phyloP scores from a whole-genome alignment of 2,888 invertebrate genomes.

The Laothoe populi region DNA sequence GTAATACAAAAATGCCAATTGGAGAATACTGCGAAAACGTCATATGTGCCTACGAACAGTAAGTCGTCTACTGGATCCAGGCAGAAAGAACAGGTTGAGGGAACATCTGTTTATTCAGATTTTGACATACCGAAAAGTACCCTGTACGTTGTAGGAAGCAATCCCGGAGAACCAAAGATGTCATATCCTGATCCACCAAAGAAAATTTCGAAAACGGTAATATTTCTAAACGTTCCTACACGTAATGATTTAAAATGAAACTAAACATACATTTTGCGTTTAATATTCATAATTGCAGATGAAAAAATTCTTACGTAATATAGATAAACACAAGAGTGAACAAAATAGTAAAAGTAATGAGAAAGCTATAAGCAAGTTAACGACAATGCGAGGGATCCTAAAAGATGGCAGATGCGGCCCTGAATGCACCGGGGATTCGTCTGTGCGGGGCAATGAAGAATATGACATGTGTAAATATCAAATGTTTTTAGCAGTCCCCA shows the following conservation, averaged over 20 bases:
- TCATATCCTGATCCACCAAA: constrained; percentile 75
- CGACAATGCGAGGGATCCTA: constrained; percentile 73
- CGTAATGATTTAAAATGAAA: too few species aligned
- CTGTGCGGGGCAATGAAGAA: constrained; percentile 61
- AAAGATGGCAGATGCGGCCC: constrained; percentile 75
- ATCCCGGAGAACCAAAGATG: constrained; percentile 80
- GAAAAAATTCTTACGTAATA: constrained; percentile 78
- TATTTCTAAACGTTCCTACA: background rate
- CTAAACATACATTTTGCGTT: too few species aligned
- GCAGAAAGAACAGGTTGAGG: constrained; percentile 59
- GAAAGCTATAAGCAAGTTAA: constrained; percentile 70
- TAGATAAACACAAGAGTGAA: constrained; percentile 77
- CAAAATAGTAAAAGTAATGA: constrained; percentile 63
- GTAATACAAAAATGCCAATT: constrained; percentile 46
- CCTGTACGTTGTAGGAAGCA: constrained; percentile 76
- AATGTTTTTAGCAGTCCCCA: background rate
- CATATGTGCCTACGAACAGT: constrained; percentile 73
- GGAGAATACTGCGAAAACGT: constrained; percentile 55
- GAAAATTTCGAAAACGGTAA: constrained; percentile 78
- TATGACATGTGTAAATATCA: constrained; percentile 32
- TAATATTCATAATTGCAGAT: constrained; percentile 43
- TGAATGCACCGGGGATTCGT: constrained; percentile 76
- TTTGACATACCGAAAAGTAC: constrained; percentile 77
- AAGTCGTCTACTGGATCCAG: constrained; percentile 72
- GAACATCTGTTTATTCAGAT: constrained; percentile 67